phyloP scores from a whole-genome alignment of 37 sponge, comb jelly and placozoan genomes.

The Oscarella lobularis region DNA sequence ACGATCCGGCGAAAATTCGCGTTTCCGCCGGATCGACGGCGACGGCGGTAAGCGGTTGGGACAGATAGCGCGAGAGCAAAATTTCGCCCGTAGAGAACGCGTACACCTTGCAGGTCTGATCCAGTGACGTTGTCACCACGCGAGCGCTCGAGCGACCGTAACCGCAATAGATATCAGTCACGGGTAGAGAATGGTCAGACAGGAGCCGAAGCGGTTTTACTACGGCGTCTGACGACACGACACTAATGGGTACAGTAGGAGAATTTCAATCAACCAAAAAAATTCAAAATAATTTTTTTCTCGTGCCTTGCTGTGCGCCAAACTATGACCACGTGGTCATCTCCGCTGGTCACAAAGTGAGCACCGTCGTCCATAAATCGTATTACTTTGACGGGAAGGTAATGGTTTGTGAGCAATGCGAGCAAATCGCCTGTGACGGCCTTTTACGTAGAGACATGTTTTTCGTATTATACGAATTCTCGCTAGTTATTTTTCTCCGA shows the following conservation, averaged over 20 bases:
- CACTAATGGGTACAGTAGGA: background rate
- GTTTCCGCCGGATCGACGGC: constrained; percentile 27
- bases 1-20: constrained; percentile 45
- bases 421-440: constrained; percentile 56
- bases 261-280: background rate
- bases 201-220: too few species aligned
- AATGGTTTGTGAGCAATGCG: constrained; percentile 46
- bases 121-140: constrained; percentile 62
- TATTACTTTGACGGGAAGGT: constrained; percentile 47
- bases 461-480: background rate
- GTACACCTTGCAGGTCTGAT: constrained; percentile 78
- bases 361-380: constrained; percentile 51
- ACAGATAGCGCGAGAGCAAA: too few species aligned
- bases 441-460: too few species aligned
- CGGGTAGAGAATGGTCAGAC: constrained; percentile 72
- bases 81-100: background rate
- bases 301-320: constrained; percentile 57
- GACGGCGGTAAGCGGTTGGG: too few species aligned
- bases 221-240: background rate
- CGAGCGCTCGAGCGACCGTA: constrained; percentile 32
- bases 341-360: constrained; percentile 62
- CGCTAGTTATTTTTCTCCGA: background rate
- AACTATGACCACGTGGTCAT: constrained; percentile 54
- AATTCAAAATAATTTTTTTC: too few species aligned
- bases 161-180: constrained; percentile 62